These are phyloP conservation scores for Ctenicera cuprea DNA, from an alignment of 2,888 invertebrate species.

Conservation along the genomic window DNA sequence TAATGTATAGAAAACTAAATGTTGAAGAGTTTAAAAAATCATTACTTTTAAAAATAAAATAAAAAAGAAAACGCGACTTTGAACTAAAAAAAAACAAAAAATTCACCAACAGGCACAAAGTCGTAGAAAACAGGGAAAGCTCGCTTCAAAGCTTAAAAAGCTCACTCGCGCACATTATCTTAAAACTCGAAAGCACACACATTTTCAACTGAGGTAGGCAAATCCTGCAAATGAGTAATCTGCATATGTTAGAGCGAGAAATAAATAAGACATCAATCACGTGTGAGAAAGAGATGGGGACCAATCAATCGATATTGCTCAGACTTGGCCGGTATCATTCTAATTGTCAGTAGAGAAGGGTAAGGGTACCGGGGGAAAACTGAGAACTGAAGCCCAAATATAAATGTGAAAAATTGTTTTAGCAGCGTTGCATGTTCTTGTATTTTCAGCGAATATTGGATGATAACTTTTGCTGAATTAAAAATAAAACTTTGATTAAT, in stretches of 20 bases:
- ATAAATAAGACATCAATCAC: constrained; percentile 66
- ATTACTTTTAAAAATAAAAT: neutral
- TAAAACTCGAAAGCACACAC: constrained; percentile 49
- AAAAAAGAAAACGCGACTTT: neutral
- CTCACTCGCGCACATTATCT: constrained; percentile 48
- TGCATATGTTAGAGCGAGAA: constrained; percentile 65
- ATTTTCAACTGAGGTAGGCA: constrained; percentile 48
- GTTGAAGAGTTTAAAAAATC: no score
- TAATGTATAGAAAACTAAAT: no score
- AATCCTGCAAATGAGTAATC: constrained; percentile 67
- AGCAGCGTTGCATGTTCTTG: constrained; percentile 51
- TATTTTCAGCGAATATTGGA: constrained; percentile 28
- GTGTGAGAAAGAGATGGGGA: constrained; percentile 59
- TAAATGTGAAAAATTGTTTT: constrained; percentile 54
- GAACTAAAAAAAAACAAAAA: constrained; percentile 3
- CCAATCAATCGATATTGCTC: constrained; percentile 72
- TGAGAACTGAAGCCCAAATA: constrained; percentile 55
- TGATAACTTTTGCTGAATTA: constrained; percentile 9
- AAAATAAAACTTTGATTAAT: neutral
- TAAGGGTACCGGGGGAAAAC: constrained; percentile 49
- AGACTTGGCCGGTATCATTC: constrained; percentile 71
- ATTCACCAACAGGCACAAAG: neutral
- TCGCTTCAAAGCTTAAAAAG: constrained; percentile 50
- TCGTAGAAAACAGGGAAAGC: constrained; percentile 32
- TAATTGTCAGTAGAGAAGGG: constrained; percentile 68